Conservation (phyloP, 2,888 invertebrate species). For the Sesamia inferens region DNA sequence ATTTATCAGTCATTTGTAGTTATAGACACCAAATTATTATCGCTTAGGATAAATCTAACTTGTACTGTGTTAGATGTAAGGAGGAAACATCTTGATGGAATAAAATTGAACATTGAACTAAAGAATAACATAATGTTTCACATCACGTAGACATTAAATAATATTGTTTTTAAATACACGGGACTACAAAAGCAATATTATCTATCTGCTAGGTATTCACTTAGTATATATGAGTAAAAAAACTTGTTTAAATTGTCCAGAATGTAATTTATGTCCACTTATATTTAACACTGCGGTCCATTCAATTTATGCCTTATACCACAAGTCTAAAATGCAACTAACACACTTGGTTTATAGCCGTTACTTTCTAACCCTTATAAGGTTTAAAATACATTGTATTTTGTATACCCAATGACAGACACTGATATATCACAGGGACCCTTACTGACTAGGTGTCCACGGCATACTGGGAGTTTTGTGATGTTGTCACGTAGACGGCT, state of each 20-base stretch:
- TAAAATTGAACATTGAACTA: neutral
- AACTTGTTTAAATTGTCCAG: conserved; percentile 26
- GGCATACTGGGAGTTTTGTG: neutral
- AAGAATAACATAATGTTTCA: neutral
- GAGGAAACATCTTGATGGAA: neutral
- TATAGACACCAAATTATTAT: neutral
- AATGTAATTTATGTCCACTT: conserved; percentile 45
- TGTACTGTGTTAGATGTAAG: neutral
- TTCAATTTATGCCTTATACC: neutral
- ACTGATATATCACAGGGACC: neutral
- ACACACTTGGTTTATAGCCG: neutral
- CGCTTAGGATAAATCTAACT: neutral
- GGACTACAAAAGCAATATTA: neutral
- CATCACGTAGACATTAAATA: neutral
- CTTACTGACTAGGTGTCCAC: no score
- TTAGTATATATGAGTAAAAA: conserved; percentile 23
- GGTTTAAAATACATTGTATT: neutral
- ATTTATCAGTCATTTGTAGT: conserved; percentile 14
- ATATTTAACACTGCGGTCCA: conserved; percentile 20
- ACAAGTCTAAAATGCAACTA: conserved; percentile 8
- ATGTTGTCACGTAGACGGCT: conserved; percentile 5
- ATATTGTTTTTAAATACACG: neutral
- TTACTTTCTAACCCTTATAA: neutral
- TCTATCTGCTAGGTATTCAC: neutral
- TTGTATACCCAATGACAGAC: no score